Evolutionary conservation across 2,113 vertebrate genomes (phyloP).

Genomic region (Edolisoma coerulescens): DNA sequence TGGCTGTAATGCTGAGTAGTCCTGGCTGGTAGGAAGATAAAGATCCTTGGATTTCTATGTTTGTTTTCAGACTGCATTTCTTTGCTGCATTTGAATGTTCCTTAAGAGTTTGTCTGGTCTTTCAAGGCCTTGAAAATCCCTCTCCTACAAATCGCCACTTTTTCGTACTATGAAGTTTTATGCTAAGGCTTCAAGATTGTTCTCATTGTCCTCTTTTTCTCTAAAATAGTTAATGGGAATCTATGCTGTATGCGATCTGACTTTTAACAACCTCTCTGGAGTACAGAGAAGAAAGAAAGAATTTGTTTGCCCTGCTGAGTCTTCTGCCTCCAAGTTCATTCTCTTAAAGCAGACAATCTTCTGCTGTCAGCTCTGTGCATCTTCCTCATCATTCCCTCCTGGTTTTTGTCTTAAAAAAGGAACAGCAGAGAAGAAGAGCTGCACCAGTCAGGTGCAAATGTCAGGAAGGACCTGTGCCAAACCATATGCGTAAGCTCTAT

Average conservation of each 20-base stretch:
- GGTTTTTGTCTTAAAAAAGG: not conserved
- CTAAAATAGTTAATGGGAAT: not conserved
- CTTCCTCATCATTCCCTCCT: not conserved
- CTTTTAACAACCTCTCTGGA: not conserved
- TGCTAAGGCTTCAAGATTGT: not conserved
- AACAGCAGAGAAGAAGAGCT: not conserved
- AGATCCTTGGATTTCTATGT: not conserved
- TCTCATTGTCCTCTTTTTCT: not conserved
- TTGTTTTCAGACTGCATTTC: not conserved
- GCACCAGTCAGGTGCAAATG: not conserved
- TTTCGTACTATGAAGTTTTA: not conserved
- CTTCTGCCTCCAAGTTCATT: not conserved
- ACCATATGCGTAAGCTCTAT: not conserved
- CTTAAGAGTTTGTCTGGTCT: not conserved
- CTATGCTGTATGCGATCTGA: not conserved
- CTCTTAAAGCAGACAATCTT: not conserved
- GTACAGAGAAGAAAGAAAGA: not conserved
- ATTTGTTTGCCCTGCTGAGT: not conserved
- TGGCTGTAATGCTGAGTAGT: not conserved
- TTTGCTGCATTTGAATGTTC: not conserved
- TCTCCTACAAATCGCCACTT: not conserved
- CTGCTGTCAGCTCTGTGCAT: not conserved
- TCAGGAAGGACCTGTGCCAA: not conserved
- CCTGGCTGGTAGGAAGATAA: not conserved
- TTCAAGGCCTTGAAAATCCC: not conserved